Base-by-base conservation (phyloP, 2,888 invertebrate species). In the Biston betularia region DNA sequence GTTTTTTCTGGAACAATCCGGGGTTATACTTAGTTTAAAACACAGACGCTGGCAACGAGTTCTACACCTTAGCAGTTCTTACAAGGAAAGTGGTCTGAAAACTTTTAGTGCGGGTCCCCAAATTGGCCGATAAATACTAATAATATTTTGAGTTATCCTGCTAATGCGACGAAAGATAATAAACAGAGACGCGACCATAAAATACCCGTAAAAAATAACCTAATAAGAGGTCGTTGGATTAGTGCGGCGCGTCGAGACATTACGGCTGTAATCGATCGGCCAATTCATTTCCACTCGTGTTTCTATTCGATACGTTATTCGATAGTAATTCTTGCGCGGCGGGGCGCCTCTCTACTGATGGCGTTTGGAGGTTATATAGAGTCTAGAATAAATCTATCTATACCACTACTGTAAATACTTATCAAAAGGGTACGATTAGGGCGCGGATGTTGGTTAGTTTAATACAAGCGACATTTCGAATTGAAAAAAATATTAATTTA, bases 261-360 rank as follows among this genome's bases (percentile, higher is more conserved):
- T 72, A 73, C 66, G 68, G 64, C 52, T 49, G 61, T 73, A 69
- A 75, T 75, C 71, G 70, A 75, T 73, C 55, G 64, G 24, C 24
- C 73, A 68, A 73, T 75, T 70, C 66, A 69, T 72, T 63, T 59
- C 64, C 40, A 60, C 63, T 53, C 52, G 62, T 60, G 68, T 68
- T 69, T 57, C 63, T 67, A 65, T 60, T 56, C 60, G 68, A 57
- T 59, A 24, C 57, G 57, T 38, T 40, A 58, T 38, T 57, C 58
- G 58, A 58, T 58, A 65, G 67, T 63, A 52, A 68, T 70, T 67
- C 49, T 35, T 45, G 59, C 59, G 38, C 65, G 42, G 61, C 42
- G 42, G 50, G 67, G 50, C 24, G 49, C 56, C 40, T 44, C 59
- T 56, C 56, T 52, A 46, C 52, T 33, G 45, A 35, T 59, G 48